Base-by-base conservation (phyloP, 2,797 vertebrate genomes). In the Melanotaenia pygmaea region DNA sequence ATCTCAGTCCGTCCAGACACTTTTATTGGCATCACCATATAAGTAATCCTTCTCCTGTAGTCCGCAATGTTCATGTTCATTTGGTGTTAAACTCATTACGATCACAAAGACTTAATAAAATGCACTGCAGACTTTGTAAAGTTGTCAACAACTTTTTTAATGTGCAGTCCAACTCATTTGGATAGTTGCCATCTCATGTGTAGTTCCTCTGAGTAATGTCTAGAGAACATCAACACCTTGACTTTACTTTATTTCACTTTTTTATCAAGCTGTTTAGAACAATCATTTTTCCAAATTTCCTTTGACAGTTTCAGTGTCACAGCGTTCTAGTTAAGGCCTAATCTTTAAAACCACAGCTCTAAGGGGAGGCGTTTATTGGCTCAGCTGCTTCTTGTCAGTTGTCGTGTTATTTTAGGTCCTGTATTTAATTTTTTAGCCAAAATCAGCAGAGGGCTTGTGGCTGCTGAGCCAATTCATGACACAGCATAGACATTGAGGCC, bases 391-490 rank as follows among this genome's bases (percentile, higher is more conserved):
- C 82, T 83, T 86, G 79, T 87, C 73, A 67, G 74, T 67, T 56
- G 47, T 65, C 1, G 0, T 89, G 77, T 90, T 91, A 82, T 92
- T 92, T 90, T 80, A 87, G 77, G 60, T 85, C 70, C 64, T 57
- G 54, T 83, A 85, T 85, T 89, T 88, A 77, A 84, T 81, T 87
- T 86, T 86, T 59, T 56, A 74, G 80, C 89, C 88, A 90, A 93
- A 92, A 88, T 86, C 86, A 90, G 88, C 87, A 88, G 63, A 65
- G 80, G 74, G 82, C 82, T 72, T 83, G 81, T 70, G 88, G 86
- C 85, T 75, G 77, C 61, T 13, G 3, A 79, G 81, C 79, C 86
- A 74, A 80, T 88, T 90, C 88, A 91, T 92, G 92, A 91, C 89
- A 88, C 91, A 90, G 85, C 88, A 79, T 76, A 87, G 83, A 87